phyloP scores from a whole-genome alignment of 2,888 invertebrate species.

The Drosophila mettleri region DNA sequence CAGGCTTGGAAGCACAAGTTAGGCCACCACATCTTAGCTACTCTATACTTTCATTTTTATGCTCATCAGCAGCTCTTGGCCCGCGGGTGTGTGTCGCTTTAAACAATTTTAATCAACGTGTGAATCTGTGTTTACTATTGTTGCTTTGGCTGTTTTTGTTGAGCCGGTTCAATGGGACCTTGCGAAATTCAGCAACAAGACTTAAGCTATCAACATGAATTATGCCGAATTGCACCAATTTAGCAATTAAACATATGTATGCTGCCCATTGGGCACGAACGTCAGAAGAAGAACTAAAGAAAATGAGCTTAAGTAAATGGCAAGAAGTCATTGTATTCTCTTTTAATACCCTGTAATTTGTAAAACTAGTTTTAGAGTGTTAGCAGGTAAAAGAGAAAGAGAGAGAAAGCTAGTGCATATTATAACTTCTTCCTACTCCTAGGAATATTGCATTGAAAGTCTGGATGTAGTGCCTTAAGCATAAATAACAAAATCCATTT shows the following conservation, averaged over 20 bases:
- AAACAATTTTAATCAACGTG: constrained; percentile 76
- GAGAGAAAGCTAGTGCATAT: too few species aligned
- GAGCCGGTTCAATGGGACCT: constrained; percentile 57
- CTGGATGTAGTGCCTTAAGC: background rate
- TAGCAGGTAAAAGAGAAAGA: background rate
- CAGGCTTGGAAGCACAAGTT: background rate
- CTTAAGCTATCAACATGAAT: constrained; percentile 64
- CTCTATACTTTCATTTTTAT: constrained; percentile 55
- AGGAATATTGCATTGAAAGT: too few species aligned
- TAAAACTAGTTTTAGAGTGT: background rate
- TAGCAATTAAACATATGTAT: constrained; percentile 77
- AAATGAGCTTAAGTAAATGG: constrained; percentile 72
- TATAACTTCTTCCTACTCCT: too few species aligned
- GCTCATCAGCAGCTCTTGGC: constrained; percentile 41
- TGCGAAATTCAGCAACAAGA: constrained; percentile 54
- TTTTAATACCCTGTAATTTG: constrained; percentile 23
- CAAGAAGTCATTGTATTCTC: constrained; percentile 49
- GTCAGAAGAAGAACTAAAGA: constrained; percentile 31
- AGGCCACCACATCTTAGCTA: constrained; percentile 14
- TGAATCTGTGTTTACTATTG: constrained; percentile 57
- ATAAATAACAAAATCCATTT: too few species aligned
- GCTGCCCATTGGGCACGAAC: constrained; percentile 35
- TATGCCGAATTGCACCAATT: constrained; percentile 80
- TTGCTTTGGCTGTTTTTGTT: constrained; percentile 30
- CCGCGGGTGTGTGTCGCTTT: constrained; percentile 50